Conservation (phyloP, 2,797 vertebrate genomes). For the Crax fasciolata region DNA sequence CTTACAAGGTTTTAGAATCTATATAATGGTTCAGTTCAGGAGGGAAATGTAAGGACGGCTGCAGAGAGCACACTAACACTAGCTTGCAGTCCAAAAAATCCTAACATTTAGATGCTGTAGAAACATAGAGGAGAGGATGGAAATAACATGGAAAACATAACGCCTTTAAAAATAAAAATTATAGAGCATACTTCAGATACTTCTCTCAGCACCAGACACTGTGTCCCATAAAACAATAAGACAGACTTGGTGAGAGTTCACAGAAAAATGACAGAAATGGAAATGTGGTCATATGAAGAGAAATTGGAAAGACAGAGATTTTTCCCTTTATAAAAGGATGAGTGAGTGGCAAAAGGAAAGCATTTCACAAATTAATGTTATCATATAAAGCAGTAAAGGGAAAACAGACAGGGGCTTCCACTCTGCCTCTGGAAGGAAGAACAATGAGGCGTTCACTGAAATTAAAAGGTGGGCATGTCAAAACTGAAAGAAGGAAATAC, state of each 20-base stretch:
- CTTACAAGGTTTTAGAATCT: not conserved
- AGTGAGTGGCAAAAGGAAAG: constrained; percentile 31
- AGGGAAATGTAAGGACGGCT: not conserved
- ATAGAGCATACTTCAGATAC: not conserved
- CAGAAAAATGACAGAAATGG: constrained; percentile 25
- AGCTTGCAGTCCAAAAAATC: not conserved
- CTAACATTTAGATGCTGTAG: not conserved
- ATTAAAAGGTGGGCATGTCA: constrained; percentile 67
- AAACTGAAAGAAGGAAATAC: constrained; percentile 75
- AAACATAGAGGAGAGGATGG: not conserved
- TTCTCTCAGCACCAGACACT: not conserved
- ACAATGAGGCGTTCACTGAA: constrained; percentile 48
- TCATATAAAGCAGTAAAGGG: not conserved
- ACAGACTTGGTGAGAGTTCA: constrained; percentile 34
- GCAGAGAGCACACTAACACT: not conserved
- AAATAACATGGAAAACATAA: not conserved
- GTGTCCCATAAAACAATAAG: constrained; percentile 13
- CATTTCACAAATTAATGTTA: constrained; percentile 17
- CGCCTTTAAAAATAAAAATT: not conserved
- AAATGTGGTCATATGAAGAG: constrained; percentile 13
- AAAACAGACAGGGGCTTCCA: constrained; percentile 40
- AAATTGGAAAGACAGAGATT: constrained; percentile 5
- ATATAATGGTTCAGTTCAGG: not conserved
- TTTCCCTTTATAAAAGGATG: constrained; percentile 9
- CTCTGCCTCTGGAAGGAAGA: constrained; percentile 36